Percentiles rank a stretch among this genome's conserved stretches.
Evolutionary conservation across 2,888 invertebrate species (phyloP).

Genomic region (Drosophila demipolita): DNA sequence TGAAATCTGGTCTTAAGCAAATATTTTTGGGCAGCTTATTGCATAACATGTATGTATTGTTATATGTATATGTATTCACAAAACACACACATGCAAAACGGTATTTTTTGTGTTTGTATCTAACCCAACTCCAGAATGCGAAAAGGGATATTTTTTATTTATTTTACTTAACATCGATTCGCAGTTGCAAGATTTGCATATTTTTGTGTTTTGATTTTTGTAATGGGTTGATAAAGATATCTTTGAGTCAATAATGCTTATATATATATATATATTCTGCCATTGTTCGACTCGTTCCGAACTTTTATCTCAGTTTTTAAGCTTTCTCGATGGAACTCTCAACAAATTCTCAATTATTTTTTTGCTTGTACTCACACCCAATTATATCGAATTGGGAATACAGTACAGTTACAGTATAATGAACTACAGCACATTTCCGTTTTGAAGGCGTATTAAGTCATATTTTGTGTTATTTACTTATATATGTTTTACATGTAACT

Average conservation of each 20-base stretch:
- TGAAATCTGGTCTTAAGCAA: background rate
- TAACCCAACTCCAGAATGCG: background rate
- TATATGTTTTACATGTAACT: too few relatives aligned
- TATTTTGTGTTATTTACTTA: slow-evolving; percentile 1
- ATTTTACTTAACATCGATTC: background rate
- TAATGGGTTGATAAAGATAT: background rate
- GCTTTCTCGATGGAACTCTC: too few relatives aligned
- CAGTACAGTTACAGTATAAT: too few relatives aligned
- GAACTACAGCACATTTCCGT: too few relatives aligned
- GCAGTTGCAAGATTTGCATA: background rate
- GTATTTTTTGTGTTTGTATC: background rate
- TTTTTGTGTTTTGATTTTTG: background rate
- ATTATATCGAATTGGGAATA: too few relatives aligned
- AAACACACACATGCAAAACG: background rate
- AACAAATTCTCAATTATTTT: too few relatives aligned
- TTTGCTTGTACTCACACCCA: background rate
- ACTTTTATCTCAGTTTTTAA: too few relatives aligned
- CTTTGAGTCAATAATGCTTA: background rate
- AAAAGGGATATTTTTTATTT: background rate
- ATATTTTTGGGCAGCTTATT: slow-evolving; percentile 1
- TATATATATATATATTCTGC: background rate
- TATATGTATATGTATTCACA: background rate
- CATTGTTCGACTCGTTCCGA: too few relatives aligned
- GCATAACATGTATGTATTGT: background rate
- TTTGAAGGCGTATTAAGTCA: too few relatives aligned